A percentile compares a stretch with the other conserved stretches of the same genome.
Conservation (phyloP, 2,888 invertebrate species). For the Rotaria magnacalcarata region DNA sequence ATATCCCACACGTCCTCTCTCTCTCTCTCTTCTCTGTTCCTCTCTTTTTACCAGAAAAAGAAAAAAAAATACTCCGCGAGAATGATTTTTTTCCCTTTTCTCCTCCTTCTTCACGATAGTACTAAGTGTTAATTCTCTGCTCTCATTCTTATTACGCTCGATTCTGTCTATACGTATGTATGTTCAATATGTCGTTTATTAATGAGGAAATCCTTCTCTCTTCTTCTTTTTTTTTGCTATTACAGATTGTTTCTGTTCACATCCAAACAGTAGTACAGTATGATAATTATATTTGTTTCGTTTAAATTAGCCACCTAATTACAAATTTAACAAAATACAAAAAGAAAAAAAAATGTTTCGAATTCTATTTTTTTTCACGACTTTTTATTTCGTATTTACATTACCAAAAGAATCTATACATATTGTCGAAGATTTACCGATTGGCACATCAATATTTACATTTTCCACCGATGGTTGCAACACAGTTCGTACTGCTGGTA, state of each 20-base stretch:
- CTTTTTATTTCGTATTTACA: background rate
- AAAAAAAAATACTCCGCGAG: background rate
- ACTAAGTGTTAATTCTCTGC: background rate
- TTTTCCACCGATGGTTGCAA: background rate
- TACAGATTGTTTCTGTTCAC: slow-evolving; percentile 17
- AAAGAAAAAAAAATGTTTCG: background rate
- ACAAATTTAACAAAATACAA: background rate
- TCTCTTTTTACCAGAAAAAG: background rate
- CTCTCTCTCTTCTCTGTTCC: background rate
- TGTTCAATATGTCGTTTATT: slow-evolving; percentile 28
- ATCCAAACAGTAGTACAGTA: background rate
- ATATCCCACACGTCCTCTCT: background rate
- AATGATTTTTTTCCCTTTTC: background rate
- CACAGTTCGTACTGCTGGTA: background rate
- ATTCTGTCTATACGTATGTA: background rate
- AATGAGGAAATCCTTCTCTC: slow-evolving; percentile 30
- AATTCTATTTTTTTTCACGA: background rate
- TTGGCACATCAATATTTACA: background rate
- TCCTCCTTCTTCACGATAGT: background rate
- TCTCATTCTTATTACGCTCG: background rate
- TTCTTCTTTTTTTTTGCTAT: background rate
- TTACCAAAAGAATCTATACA: background rate
- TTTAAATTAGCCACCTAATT: background rate
- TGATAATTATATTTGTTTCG: background rate
- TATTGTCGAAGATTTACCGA: slow-evolving; percentile 28